Conservation (phyloP, 1,140 invertebrate genomes). For the Hypothenemus hampei region DNA sequence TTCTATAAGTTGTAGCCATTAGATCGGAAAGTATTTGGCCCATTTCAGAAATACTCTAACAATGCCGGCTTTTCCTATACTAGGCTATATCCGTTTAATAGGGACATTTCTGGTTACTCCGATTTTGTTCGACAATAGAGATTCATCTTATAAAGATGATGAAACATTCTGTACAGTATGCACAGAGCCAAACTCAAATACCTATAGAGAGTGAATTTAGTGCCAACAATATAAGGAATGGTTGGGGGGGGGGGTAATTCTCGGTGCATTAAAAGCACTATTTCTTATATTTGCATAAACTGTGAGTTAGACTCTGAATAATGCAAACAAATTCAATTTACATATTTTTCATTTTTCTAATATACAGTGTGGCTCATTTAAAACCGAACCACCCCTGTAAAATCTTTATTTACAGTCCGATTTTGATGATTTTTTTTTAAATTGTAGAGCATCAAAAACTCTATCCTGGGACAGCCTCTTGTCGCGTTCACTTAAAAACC, state of each 20-base stretch:
- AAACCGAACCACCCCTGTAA: too few species aligned
- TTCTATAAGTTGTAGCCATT: too few species aligned
- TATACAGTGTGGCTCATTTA: too few species aligned
- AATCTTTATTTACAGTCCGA: too few species aligned
- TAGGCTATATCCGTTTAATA: not conserved
- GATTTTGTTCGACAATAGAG: conserved; percentile 36
- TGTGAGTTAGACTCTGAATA: conserved; percentile 9
- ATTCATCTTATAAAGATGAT: not conserved
- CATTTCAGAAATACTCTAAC: conserved; percentile 43
- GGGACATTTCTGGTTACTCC: not conserved
- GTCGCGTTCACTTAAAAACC: too few species aligned
- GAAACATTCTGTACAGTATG: conserved; percentile 15
- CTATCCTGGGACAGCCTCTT: too few species aligned
- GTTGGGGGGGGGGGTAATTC: too few species aligned
- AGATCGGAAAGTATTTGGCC: too few species aligned
- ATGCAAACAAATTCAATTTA: not conserved
- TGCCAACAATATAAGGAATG: conserved; percentile 16
- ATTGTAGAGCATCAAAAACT: too few species aligned
- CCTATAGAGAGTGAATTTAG: conserved; percentile 11
- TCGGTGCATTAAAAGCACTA: not conserved
- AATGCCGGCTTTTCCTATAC: conserved; percentile 15
- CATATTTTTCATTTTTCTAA: not conserved
- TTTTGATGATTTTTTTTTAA: too few species aligned
- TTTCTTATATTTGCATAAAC: conserved; percentile 8
- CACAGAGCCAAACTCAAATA: not conserved